Evolutionary conservation across 2,113 vertebrate species (phyloP).

Genomic region (Tragelaphus strepsiceros): DNA sequence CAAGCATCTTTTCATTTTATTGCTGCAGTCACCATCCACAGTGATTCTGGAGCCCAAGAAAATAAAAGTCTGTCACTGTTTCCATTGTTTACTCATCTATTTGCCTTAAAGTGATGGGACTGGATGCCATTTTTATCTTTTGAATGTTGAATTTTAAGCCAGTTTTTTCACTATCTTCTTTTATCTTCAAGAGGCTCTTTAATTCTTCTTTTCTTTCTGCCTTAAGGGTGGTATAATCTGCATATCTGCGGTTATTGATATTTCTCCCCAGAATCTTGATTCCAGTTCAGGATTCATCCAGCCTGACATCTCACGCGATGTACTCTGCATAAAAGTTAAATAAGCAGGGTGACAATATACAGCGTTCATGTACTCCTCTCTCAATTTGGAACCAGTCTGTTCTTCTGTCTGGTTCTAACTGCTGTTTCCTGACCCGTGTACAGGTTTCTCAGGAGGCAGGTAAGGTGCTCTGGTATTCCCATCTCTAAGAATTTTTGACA

Average conservation of each 20-base stretch:
- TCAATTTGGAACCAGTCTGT: not conserved
- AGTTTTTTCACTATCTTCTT: not conserved
- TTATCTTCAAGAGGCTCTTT: not conserved
- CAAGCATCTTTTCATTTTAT: not conserved
- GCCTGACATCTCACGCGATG: not conserved
- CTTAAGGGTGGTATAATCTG: not conserved
- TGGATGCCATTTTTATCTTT: not conserved
- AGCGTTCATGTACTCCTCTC: not conserved
- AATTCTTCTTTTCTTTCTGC: not conserved
- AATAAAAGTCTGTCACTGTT: not conserved
- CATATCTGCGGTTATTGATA: not conserved
- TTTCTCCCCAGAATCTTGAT: not conserved
- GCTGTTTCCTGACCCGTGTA: not conserved
- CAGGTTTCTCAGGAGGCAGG: not conserved
- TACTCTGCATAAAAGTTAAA: not conserved
- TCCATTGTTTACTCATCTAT: not conserved
- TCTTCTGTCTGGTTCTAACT: not conserved
- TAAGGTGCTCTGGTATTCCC: not conserved
- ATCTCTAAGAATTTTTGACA: not conserved
- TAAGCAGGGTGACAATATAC: not conserved
- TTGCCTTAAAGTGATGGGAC: not conserved
- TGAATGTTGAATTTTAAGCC: not conserved
- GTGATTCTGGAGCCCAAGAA: not conserved
- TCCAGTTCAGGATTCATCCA: not conserved
- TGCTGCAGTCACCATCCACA: not conserved